Conservation (phyloP, 2,113 vertebrate species). For the Scartelaos histophorus region DNA sequence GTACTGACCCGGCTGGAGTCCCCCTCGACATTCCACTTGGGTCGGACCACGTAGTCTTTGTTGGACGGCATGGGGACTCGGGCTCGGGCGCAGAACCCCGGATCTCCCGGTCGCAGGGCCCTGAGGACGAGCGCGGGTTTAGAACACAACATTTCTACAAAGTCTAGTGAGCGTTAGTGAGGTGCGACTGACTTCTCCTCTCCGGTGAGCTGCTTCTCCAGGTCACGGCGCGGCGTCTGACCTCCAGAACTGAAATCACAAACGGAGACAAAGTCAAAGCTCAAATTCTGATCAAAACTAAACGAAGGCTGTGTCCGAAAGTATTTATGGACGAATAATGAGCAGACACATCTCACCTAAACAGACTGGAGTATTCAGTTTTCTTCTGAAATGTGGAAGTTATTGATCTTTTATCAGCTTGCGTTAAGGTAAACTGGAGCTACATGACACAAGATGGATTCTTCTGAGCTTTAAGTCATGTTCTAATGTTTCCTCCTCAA, state of each 20-base stretch:
- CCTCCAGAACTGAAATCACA: constrained; percentile 85
- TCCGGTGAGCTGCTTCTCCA: constrained; percentile 97
- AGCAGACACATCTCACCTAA: no score
- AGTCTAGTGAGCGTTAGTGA: background rate
- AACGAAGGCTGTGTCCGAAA: background rate
- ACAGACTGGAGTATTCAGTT: no score
- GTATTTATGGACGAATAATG: no score
- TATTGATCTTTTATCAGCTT: no score
- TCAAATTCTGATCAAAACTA: background rate
- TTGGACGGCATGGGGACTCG: constrained; percentile 97
- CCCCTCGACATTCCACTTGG: constrained; percentile 96
- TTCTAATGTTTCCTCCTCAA: no score
- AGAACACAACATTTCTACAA: background rate
- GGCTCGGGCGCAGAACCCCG: constrained; percentile 93
- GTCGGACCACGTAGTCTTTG: constrained; percentile 97
- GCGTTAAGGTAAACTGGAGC: no score
- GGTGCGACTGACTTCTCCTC: constrained; percentile 89
- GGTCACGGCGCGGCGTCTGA: constrained; percentile 94
- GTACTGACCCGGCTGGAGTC: constrained; percentile 90
- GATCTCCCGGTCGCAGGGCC: constrained; percentile 92
- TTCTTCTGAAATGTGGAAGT: no score
- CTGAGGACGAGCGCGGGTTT: constrained; percentile 57
- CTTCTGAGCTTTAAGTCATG: no score
- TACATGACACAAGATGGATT: no score
- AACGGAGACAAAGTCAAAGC: background rate